Evolutionary conservation across 2,113 vertebrate species (phyloP), one percentile per base, ranked within the genome.

Genomic region (Stercorarius parasiticus): DNA sequence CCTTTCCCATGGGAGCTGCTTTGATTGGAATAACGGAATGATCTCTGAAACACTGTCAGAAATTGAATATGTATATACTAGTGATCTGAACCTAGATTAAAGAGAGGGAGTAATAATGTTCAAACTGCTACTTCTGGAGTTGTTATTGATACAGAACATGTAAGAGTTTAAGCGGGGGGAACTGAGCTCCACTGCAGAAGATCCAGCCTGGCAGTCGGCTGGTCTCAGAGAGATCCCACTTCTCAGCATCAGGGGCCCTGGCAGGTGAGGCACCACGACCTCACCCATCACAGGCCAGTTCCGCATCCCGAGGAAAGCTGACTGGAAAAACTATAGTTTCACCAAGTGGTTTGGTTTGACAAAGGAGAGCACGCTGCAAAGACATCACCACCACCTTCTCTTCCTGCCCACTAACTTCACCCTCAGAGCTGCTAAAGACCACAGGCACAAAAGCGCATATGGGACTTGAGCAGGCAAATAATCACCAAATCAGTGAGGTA

Each of bases 361-460:
- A 38, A 29, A 55, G 62, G 30, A 29, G 79, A 67, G 25, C 11
- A 7, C 0, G 2, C 45, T 13, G n/a, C 43, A 40, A 3, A 25
- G 22, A 21, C 53, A 7, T 26, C 40, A n/a, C 8, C 13, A 23
- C 25, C 4, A 3, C 27, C 21, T 11, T 32, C 42, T 26, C 5
- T n/a, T 2, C 8, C 43, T 38, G 22, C 14, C 23, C 25, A 1
- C 47, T 6, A 19, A 52, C 34, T 25, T 27, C 32, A 7, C 17
- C 2, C 30, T 32, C 2, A 1, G 27, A 74, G 13, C 34, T 42
- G 19, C 36, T 19, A 1, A 15, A 43, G 16, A 49, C 26, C 16
- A 20, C 16, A 6, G 34, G n/a, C n/a, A 66, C 30, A 26, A 43
- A 43, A 56, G 40, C 0, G 0, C 14, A 6, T 1, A 0, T 0